These are phyloP conservation scores for Arrhopalites spinosus DNA, from an alignment of 2,888 invertebrate species.

Conservation along the genomic window DNA sequence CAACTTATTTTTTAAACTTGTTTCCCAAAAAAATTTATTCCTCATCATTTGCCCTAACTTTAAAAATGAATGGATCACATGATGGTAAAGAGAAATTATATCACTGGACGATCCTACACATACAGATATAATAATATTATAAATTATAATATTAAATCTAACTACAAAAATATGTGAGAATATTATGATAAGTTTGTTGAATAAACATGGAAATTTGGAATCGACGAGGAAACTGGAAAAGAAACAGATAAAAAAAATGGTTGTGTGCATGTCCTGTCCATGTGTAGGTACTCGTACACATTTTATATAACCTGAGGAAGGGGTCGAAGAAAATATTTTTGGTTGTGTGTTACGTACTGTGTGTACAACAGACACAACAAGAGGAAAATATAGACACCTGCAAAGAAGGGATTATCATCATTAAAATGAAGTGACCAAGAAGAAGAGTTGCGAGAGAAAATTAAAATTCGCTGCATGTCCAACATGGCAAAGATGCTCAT, in stretches of 20 bases:
- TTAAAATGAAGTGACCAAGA: too few relatives aligned
- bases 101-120: too few relatives aligned
- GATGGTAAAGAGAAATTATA: too few relatives aligned
- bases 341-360: background rate
- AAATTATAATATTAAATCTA: too few relatives aligned
- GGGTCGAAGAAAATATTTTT: too few relatives aligned
- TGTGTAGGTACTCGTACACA: background rate
- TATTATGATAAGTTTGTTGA: background rate
- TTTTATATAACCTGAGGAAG: background rate
- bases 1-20: too few relatives aligned
- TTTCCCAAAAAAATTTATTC: too few relatives aligned
- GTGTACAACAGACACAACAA: background rate
- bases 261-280: background rate
- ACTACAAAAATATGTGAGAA: too few relatives aligned
- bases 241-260: too few relatives aligned
- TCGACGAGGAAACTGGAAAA: conserved; percentile 15
- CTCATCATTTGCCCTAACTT: too few relatives aligned
- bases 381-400: conserved; percentile 10
- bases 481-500: conserved; percentile 19
- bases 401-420: background rate
- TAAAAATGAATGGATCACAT: too few relatives aligned
- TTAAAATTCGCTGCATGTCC: conserved; percentile 32
- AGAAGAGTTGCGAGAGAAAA: background rate
- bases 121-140: too few relatives aligned
- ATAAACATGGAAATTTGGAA: conserved; percentile 26